Evolutionary conservation across 2,113 vertebrate genomes (phyloP), one percentile per base, ranked within the genome.

Genomic region (Corynorhinus townsendii): DNA sequence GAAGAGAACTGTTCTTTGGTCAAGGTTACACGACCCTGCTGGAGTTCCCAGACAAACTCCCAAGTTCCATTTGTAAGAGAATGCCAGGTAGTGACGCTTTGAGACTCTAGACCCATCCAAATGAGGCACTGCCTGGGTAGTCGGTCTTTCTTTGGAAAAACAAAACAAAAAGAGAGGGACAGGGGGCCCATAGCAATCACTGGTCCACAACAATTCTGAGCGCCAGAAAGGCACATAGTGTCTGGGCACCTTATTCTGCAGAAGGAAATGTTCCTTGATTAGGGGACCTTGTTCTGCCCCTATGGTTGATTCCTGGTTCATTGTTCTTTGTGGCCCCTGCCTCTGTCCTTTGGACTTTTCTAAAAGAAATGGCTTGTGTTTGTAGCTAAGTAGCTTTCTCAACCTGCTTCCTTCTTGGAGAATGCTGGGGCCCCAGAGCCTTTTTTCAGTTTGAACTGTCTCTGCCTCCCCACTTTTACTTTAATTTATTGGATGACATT

Each of bases 361-460:
- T 30, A 22, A 86, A 77, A 90, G 49, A 83, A 86, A 92, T 33
- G 30, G 47, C 62, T 45, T 12, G 0, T 56, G 2, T 89, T 93
- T 85, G 20, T 15, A 86, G 12, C 56, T 64, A n/a, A 89, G 33
- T 49, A 33, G 45, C 24, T 84, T 87, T 92, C 71, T 59, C 26
- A 47, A 24, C 17, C 33, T 68, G 59, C 62, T 94, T 68, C 40
- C 72, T 75, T 35, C 64, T 35, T 87, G 47, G n/a, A 54, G 76
- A 64, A 69, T 19, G 10, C 40, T 90, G 54, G 30, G 35, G 47
- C 7, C 30, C 20, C 71, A 68, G 64, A 35, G 7, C 11, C 72
- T 93, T 19, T 95, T 82, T 96, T 96, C 10, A 73, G 30, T 92
- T 90, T 81, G 45, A 90, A 82, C 38, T 47, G 43, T 80, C 77